A percentile compares a stretch with the other conserved stretches of the same genome.
Evolutionary conservation across 2,113 vertebrate genomes (phyloP).

Genomic region (Falcunculus frontatus): DNA sequence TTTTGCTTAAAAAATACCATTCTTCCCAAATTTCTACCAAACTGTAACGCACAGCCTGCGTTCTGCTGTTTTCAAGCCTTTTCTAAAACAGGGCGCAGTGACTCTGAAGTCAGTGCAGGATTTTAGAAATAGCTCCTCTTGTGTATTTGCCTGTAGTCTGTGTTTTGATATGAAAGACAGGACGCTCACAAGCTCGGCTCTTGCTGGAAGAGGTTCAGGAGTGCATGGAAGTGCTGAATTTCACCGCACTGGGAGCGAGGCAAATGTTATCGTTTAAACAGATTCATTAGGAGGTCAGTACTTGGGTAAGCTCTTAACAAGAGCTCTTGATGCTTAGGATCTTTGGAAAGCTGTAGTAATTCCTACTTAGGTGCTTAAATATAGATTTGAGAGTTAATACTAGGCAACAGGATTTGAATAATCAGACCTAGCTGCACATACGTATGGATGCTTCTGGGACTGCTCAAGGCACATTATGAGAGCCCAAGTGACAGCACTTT

Average conservation of each 20-base stretch:
- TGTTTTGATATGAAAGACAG: neutral
- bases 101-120: neutral
- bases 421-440: neutral
- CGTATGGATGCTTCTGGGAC: neutral
- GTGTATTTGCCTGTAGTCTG: neutral
- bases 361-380: slow-evolving; percentile 61
- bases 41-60: fast-evolving
- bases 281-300: neutral
- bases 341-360: slow-evolving; percentile 39
- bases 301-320: neutral
- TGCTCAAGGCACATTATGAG: neutral
- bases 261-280: neutral
- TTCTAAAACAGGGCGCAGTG: neutral
- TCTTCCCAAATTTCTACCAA: neutral
- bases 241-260: fast-evolving
- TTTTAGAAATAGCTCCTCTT: neutral
- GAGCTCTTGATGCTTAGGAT: slow-evolving; percentile 17
- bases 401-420: slow-evolving; percentile 30
- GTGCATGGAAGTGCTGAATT: neutral
- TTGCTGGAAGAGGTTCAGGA: neutral
- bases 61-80: neutral
- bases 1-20: neutral
- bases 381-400: slow-evolving; percentile 58
- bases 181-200: fast-evolving
- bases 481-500: neutral